Base-by-base conservation (phyloP, 2,888 invertebrate species). In the Hydrotaea cyrtoneurina region DNA sequence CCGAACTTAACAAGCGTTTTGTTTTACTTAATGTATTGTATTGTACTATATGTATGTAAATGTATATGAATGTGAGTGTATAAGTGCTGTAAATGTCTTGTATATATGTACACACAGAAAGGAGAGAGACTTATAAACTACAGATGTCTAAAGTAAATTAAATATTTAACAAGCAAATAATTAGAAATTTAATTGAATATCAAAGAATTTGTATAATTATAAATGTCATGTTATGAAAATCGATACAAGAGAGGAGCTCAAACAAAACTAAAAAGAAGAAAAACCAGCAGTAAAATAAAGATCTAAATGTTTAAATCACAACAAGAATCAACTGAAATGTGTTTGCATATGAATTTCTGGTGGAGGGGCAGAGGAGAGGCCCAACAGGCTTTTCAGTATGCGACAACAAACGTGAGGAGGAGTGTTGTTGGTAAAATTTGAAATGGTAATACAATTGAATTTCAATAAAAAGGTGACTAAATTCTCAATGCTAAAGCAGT, bases 81-180 rank as follows among this genome's bases (percentile, higher is more conserved):
- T 50, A n/a, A n/a, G n/a, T n/a, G 13, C 1, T n/a, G 50, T 50
- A 39, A 8, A 10, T 39, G 7, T 10, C 7, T 4, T 50, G 50
- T 50, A 50, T 13, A 50, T 15, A 50, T 50, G 50, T 50, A 50
- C n/a, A 50, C 2, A 50, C 2, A 15, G 43, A 43, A 23, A 59
- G 59, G 59, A 59, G 59, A 59, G 59, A 59, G 59, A 59, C 23
- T 26, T 26, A 26, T 21, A 59, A 59, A 59, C 59, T 59, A 11
- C 15, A 3, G 15, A 26, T 21, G 19, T 11, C 8, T 19, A 59
- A 59, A 26, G 13, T 26, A 26, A 59, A 43, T 13, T 13, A 43
- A 8, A 39, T 39, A 39, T 10, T n/a, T 50, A 50, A 50, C 15
- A 50, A 50, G n/a, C 1, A n/a, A 50, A n/a, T 50, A 50, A 50